Evolutionary conservation across 1,140 invertebrate species (phyloP).

Genomic region (Drosophila prosaltans): DNA sequence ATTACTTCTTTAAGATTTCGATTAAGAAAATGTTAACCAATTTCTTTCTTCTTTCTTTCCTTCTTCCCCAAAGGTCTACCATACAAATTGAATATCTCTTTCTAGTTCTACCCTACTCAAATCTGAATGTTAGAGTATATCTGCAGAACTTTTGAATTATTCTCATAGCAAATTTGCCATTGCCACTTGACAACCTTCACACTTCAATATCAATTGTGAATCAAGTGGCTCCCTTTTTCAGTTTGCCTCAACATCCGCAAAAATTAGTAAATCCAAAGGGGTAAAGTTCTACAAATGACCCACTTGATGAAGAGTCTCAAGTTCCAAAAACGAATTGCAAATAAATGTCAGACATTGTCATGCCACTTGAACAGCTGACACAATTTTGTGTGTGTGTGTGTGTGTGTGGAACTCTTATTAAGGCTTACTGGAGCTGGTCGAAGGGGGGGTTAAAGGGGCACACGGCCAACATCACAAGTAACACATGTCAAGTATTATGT

Average conservation of each 20-base stretch:
- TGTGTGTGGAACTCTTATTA: conserved; percentile 22
- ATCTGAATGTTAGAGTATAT: too few species aligned
- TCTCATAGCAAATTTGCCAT: neutral
- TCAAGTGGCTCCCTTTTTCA: conserved; percentile 49
- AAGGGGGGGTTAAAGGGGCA: conserved; percentile 4
- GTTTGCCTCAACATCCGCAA: conserved; percentile 46
- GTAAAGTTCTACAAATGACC: conserved; percentile 17
- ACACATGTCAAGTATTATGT: conserved; percentile 71
- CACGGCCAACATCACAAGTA: conserved; percentile 37
- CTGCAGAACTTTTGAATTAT: too few species aligned
- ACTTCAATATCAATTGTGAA: conserved; percentile 30
- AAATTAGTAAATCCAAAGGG: conserved; percentile 33
- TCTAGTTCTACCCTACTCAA: too few species aligned
- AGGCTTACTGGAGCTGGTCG: neutral
- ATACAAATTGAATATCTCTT: too few species aligned
- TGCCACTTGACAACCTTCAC: conserved; percentile 5
- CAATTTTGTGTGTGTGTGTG: conserved; percentile 10
- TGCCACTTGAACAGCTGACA: conserved; percentile 67
- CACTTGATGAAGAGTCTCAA: conserved; percentile 31
- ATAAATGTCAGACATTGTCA: conserved; percentile 62
- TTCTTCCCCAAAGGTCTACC: too few species aligned
- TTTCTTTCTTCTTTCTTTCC: too few species aligned
- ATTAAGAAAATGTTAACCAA: too few species aligned
- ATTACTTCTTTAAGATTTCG: too few species aligned
- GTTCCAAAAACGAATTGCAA: conserved; percentile 59